A percentile compares a stretch with the other conserved stretches of the same genome.
Conservation (phyloP, 2,888 invertebrate genomes). For the Hirtodrosophila trivittata region DNA sequence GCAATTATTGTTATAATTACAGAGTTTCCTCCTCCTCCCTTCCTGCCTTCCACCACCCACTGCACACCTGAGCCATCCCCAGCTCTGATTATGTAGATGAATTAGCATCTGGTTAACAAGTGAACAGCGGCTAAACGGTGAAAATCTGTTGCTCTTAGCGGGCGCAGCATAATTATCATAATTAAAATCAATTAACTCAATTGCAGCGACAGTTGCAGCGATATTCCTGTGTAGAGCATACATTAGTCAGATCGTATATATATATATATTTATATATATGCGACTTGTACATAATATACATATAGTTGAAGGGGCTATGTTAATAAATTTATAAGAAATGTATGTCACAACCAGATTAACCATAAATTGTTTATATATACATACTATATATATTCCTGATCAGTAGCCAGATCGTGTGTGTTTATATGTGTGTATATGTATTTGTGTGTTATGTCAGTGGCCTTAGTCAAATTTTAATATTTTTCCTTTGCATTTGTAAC, state of each 20-base stretch:
- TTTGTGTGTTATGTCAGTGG: too few species aligned
- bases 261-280: constrained; percentile 8
- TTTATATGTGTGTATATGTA: too few species aligned
- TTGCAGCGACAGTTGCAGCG: constrained; percentile 42
- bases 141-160: constrained; percentile 66
- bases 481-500: too few species aligned
- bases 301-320: too few species aligned
- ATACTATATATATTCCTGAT: too few species aligned
- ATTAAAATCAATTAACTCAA: constrained; percentile 72
- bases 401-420: too few species aligned
- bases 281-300: too few species aligned
- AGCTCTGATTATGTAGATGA: constrained; percentile 40
- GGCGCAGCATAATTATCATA: constrained; percentile 75
- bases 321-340: too few species aligned
- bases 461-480: too few species aligned
- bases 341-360: too few species aligned
- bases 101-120: constrained; percentile 77
- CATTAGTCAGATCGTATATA: not conserved
- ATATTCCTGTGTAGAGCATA: constrained; percentile 29
- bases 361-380: too few species aligned
- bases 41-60: not conserved
- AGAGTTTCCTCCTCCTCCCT: not conserved
- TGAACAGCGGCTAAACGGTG: constrained; percentile 74
- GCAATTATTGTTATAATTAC: constrained; percentile 18
- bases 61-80: not conserved